These are phyloP conservation scores for Phoronis australis DNA, from an alignment of 2,888 invertebrate species.

Conservation along the genomic window DNA sequence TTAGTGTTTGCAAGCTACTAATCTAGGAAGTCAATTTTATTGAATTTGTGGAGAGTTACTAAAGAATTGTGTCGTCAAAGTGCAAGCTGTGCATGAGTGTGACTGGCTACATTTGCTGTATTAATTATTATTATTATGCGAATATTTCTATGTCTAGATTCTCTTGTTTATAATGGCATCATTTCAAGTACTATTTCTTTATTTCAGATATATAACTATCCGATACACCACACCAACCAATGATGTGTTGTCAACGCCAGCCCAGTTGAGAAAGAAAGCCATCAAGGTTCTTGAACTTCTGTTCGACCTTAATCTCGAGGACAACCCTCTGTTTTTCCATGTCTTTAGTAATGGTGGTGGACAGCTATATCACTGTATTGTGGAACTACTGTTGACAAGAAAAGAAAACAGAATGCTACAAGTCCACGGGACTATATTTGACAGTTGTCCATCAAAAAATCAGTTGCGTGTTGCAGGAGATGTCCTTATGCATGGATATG, in stretches of 20 bases:
- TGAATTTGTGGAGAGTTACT: no score
- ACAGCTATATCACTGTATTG: constrained; percentile 66
- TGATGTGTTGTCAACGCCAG: constrained; percentile 63
- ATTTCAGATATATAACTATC: constrained; percentile 65
- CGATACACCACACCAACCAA: constrained; percentile 68
- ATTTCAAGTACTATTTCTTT: constrained; percentile 2
- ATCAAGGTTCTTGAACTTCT: constrained; percentile 64
- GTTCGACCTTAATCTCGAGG: constrained; percentile 64
- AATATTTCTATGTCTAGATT: neutral
- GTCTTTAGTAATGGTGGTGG: constrained; percentile 74
- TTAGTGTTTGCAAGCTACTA: no score
- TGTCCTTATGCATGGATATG: constrained; percentile 31
- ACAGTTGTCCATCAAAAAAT: constrained; percentile 64
- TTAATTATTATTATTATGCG: neutral
- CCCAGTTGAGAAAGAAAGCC: constrained; percentile 62
- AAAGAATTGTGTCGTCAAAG: no score
- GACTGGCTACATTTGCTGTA: no score
- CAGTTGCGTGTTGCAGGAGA: constrained; percentile 22
- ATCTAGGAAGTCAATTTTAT: no score
- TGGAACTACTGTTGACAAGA: constrained; percentile 55
- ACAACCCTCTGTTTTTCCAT: constrained; percentile 69
- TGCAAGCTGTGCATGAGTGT: neutral
- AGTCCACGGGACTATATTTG: constrained; percentile 57
- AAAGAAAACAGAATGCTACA: constrained; percentile 16
- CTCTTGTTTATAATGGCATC: no score